A percentile compares a stretch with the other conserved stretches of the same genome.
Conservation (phyloP, 2,888 invertebrate species). For the Tridacna gigas region DNA sequence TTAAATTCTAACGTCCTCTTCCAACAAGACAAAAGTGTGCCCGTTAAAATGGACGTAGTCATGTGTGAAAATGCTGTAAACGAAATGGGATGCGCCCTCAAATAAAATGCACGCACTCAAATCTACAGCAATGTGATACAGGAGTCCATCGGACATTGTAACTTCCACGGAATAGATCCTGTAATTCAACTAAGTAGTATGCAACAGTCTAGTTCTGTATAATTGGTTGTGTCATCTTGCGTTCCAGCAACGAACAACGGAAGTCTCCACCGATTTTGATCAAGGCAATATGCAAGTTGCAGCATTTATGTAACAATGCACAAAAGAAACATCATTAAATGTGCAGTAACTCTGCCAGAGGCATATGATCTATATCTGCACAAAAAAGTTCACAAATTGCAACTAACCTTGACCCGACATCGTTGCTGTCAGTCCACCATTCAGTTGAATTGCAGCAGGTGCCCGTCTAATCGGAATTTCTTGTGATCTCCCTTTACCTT, state of each 20-base stretch:
- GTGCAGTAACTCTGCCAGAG: neutral
- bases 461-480: slow-evolving; percentile 60
- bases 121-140: neutral
- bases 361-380: neutral
- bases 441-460: slow-evolving; percentile 60
- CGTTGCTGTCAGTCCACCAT: slow-evolving; percentile 63
- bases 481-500: slow-evolving; percentile 33
- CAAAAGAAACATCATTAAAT: neutral
- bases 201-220: neutral
- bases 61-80: slow-evolving; percentile 16
- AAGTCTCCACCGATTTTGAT: neutral
- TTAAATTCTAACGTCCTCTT: too few species aligned
- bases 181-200: too few species aligned
- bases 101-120: neutral
- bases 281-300: neutral
- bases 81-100: neutral
- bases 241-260: slow-evolving; percentile 13
- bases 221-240: slow-evolving; percentile 3
- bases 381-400: slow-evolving; percentile 3
- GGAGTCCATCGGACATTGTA: neutral
- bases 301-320: neutral
- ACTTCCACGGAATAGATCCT: neutral
- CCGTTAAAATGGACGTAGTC: slow-evolving; percentile 9
- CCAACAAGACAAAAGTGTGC: too few species aligned
- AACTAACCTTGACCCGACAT: slow-evolving; percentile 67